These are phyloP conservation scores for Sussaba pulchella DNA, from an alignment of 2,888 invertebrate genomes.

Conservation along the genomic window DNA sequence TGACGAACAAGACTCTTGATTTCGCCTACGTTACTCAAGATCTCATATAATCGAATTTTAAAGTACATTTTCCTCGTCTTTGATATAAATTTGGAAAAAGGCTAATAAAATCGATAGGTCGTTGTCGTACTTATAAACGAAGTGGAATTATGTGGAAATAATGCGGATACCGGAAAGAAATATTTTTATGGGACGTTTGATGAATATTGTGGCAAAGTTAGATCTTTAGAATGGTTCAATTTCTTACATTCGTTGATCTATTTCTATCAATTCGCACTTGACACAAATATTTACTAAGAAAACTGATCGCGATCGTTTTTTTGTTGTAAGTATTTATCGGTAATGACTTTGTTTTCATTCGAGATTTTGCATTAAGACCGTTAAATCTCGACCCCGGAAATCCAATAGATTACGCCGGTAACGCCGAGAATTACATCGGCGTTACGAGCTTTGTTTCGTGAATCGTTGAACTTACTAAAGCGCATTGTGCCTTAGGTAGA, in stretches of 20 bases:
- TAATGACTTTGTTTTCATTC: no score
- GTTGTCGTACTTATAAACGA: background rate
- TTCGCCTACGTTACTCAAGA: background rate
- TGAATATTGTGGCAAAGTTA: no score
- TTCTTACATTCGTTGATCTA: no score
- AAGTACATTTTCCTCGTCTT: background rate
- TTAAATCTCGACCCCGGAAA: background rate
- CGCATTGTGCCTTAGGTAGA: background rate
- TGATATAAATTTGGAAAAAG: background rate
- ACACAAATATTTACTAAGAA: no score
- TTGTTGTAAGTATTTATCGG: no score
- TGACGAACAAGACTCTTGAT: background rate
- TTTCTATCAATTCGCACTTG: no score
- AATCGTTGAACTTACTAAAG: slow-evolving; percentile 5
- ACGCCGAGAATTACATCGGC: background rate
- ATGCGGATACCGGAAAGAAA: no score
- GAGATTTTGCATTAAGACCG: background rate
- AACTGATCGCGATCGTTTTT: no score
- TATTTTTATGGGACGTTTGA: no score
- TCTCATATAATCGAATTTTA: background rate
- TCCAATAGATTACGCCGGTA: background rate
- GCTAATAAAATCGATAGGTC: background rate
- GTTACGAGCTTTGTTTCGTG: background rate
- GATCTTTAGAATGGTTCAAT: no score
- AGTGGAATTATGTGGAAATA: background rate